Conservation (phyloP, 2,888 invertebrate genomes). For the Heliothis peltigera region DNA sequence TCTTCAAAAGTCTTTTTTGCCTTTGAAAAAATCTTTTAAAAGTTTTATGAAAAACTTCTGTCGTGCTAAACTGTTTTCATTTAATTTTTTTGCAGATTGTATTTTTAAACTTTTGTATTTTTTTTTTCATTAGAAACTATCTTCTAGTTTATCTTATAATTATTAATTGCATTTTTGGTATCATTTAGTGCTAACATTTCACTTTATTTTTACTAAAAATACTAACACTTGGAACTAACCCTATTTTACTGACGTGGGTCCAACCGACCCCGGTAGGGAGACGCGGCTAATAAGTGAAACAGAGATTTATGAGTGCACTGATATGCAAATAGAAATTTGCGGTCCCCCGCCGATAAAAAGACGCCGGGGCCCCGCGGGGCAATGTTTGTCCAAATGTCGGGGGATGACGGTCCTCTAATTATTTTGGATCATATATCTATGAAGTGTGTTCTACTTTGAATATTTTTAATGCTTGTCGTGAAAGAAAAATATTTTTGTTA, state of each 20-base stretch:
- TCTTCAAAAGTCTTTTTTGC: not conserved
- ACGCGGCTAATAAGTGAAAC: conserved; percentile 89
- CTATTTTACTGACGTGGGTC: conserved; percentile 66
- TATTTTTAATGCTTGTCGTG: conserved; percentile 12
- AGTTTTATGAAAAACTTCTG: too few relatives aligned
- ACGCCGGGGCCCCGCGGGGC: conserved; percentile 79
- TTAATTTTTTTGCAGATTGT: conserved; percentile 12
- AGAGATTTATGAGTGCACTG: conserved; percentile 89
- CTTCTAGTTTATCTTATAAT: too few relatives aligned
- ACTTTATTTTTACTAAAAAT: conserved; percentile 16
- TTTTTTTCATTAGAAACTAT: conserved; percentile 14
- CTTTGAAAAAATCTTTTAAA: not conserved
- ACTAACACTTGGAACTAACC: conserved; percentile 65
- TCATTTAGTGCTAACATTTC: not conserved
- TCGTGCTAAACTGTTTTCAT: not conserved
- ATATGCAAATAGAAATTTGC: conserved; percentile 90
- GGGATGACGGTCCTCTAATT: conserved; percentile 82
- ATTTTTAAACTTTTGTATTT: conserved; percentile 5
- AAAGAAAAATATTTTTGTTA: not conserved
- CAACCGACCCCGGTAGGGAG: conserved; percentile 70
- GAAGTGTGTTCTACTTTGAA: conserved; percentile 44
- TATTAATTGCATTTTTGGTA: not conserved
- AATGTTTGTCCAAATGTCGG: conserved; percentile 86
- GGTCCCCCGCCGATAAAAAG: conserved; percentile 89
- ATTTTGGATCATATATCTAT: conserved; percentile 76